A percentile compares a stretch with the other conserved stretches of the same genome.
Evolutionary conservation across 2,113 vertebrate genomes (phyloP).

Genomic region (Chrysochloris asiatica): DNA sequence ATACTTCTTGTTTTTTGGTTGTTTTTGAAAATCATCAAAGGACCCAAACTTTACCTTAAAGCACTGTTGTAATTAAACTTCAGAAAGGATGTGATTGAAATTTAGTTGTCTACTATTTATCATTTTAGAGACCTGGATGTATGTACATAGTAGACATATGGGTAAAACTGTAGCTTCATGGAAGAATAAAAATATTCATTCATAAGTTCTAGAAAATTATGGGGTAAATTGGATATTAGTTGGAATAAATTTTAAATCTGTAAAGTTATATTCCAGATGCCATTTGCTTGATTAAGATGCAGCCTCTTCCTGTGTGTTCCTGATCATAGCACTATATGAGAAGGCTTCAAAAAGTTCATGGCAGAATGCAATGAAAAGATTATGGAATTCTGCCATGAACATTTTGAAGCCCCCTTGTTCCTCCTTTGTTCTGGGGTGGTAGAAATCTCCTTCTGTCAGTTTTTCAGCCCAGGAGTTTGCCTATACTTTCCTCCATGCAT

Average conservation of each 20-base stretch:
- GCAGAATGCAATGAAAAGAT: no score
- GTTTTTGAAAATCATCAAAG: conserved; percentile 27
- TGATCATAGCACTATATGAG: background rate
- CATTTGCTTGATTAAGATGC: background rate
- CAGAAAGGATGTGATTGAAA: conserved; percentile 11
- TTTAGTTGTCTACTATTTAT: background rate
- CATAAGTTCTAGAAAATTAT: background rate
- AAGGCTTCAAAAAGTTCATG: no score
- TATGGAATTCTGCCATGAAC: no score
- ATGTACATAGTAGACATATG: background rate
- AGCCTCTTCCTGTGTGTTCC: no score
- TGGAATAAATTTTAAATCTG: background rate
- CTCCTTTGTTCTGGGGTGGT: background rate
- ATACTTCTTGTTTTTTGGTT: background rate
- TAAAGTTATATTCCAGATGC: rapidly evolving
- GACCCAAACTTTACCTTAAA: background rate
- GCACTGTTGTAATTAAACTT: conserved; percentile 30
- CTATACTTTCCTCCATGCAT: rapidly evolving
- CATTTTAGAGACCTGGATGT: background rate
- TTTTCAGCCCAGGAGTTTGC: background rate
- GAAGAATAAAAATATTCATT: background rate
- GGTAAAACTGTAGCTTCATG: background rate
- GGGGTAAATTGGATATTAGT: background rate
- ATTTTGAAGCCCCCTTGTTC: no score
- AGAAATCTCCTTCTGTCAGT: background rate